These are phyloP conservation scores for Drosophila lacteicornis DNA, from an alignment of 1,140 invertebrate species.

Conservation along the genomic window DNA sequence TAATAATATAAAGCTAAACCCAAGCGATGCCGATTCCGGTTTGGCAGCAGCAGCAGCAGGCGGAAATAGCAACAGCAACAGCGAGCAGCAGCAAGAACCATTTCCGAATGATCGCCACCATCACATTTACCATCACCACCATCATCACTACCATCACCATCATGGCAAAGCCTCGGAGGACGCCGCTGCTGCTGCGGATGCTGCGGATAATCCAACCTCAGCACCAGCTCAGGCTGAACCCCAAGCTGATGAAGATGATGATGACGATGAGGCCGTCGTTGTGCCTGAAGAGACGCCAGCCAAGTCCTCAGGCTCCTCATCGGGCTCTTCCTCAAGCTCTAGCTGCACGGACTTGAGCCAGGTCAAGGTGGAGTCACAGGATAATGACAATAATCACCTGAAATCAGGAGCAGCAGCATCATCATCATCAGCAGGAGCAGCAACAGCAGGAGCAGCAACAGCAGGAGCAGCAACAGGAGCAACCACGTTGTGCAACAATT, in stretches of 20 bases:
- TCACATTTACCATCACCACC: constrained; percentile 66
- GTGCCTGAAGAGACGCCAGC: constrained; percentile 2
- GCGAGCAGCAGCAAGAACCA: constrained; percentile 60
- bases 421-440: constrained; percentile 14
- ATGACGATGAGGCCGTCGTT: neutral
- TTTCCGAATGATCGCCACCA: constrained; percentile 76
- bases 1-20: constrained; percentile 6
- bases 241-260: neutral
- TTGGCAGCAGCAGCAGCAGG: constrained; percentile 44
- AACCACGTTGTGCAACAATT: constrained; percentile 45
- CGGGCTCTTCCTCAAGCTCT: neutral
- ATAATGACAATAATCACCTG: constrained; percentile 39
- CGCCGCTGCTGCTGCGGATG: constrained; percentile 10
- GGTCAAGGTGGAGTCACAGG: constrained; percentile 19
- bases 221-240: neutral
- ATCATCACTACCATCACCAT: constrained; percentile 64
- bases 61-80: constrained; percentile 72
- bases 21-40: constrained; percentile 66
- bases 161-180: constrained; percentile 21
- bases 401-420: constrained; percentile 1
- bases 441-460: constrained; percentile 2
- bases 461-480: constrained; percentile 18
- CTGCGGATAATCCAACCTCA: constrained; percentile 6
- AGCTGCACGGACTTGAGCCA: constrained; percentile 12
- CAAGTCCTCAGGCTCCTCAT: neutral